Percentiles rank a stretch among this genome's conserved stretches.
Evolutionary conservation across 2,797 vertebrate species (phyloP).

Genomic region (Lates japonicus): DNA sequence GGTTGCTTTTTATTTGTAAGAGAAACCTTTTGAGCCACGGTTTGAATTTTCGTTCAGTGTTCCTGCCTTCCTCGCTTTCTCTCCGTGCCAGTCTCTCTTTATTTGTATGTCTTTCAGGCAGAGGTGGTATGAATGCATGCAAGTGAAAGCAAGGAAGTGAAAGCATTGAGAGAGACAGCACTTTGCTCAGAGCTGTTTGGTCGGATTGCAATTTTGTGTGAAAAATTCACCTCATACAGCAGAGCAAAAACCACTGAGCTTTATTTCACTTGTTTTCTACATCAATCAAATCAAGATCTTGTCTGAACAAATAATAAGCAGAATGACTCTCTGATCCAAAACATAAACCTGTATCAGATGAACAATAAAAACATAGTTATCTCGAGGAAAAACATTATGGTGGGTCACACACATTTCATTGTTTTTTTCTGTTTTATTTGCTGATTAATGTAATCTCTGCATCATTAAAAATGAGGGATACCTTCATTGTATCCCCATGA

Average conservation of each 20-base stretch:
- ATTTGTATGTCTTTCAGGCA: constrained; percentile 9
- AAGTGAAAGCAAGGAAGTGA: constrained; percentile 4
- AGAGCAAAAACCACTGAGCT: constrained; percentile 17
- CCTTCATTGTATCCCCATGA: too few relatives aligned
- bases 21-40: not conserved
- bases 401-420: not conserved
- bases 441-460: too few relatives aligned
- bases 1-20: not conserved
- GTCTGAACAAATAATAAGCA: not conserved
- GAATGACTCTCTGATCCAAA: not conserved
- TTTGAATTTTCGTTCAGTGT: not conserved
- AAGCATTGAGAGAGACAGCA: constrained; percentile 15
- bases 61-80: not conserved
- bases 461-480: too few relatives aligned
- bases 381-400: not conserved
- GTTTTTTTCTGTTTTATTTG: too few relatives aligned
- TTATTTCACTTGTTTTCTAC: constrained; percentile 20
- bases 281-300: constrained; percentile 6
- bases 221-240: constrained; percentile 4
- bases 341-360: not conserved
- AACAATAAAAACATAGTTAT: not conserved
- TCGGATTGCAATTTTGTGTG: constrained; percentile 7
- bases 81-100: not conserved
- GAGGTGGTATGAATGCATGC: not conserved
- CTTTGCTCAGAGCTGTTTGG: constrained; percentile 11